Evolutionary conservation across 2,797 vertebrate genomes (phyloP).

Genomic region (Enteromius mattozi): DNA sequence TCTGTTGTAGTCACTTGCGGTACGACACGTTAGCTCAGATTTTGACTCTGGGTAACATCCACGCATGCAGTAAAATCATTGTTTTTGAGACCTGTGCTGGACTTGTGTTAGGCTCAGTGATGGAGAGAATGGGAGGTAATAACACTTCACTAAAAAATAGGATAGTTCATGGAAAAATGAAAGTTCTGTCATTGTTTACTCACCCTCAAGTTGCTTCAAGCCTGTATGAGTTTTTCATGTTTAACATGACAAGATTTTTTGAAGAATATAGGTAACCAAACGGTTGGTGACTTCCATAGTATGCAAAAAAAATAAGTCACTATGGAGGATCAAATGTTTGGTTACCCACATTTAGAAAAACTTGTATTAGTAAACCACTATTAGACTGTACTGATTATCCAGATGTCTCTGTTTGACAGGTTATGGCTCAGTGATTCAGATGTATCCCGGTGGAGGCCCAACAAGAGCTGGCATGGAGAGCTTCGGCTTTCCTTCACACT

Average conservation of each 20-base stretch:
- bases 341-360: too few relatives aligned
- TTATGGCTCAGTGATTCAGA: constrained; percentile 92
- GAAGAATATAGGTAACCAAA: not conserved
- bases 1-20: constrained; percentile 85
- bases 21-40: constrained; percentile 96
- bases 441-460: constrained; percentile 92
- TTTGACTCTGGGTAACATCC: constrained; percentile 91
- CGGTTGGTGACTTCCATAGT: not conserved
- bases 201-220: not conserved
- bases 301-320: not conserved
- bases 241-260: not conserved
- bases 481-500: constrained; percentile 92
- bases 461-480: constrained; percentile 88
- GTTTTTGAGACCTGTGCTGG: constrained; percentile 95
- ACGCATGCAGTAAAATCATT: constrained; percentile 92
- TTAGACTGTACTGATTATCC: not conserved
- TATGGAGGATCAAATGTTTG: too few relatives aligned
- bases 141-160: not conserved
- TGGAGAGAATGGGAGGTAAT: constrained; percentile 97
- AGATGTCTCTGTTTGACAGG: constrained; percentile 73
- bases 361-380: not conserved
- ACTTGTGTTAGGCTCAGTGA: constrained; percentile 90
- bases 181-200: not conserved
- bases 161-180: not conserved
- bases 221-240: not conserved